Evolutionary conservation across 2,888 invertebrate species (phyloP).

Genomic region (Furcula furcula): DNA sequence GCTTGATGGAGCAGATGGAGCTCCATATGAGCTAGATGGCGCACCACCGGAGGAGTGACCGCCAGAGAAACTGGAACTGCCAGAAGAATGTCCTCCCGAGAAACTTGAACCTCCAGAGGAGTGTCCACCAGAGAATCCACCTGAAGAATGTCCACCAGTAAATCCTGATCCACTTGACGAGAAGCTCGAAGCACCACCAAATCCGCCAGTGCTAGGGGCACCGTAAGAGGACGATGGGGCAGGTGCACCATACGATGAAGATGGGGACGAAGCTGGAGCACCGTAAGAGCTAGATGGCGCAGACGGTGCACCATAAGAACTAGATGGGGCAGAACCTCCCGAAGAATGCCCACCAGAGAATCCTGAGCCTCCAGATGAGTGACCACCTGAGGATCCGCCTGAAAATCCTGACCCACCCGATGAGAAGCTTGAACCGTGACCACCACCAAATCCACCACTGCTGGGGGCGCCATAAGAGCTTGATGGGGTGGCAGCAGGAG

Average conservation of each 20-base stretch:
- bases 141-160: slow-evolving; percentile 24
- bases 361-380: slow-evolving; percentile 10
- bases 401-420: slow-evolving; percentile 17
- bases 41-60: slow-evolving; percentile 15
- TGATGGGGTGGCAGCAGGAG: slow-evolving; percentile 39
- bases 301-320: slow-evolving; percentile 55
- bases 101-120: slow-evolving; percentile 19
- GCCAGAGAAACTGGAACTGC: slow-evolving; percentile 42
- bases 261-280: slow-evolving; percentile 50
- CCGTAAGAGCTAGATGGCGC: slow-evolving; percentile 45
- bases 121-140: slow-evolving; percentile 22
- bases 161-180: too few relatives aligned
- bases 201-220: slow-evolving; percentile 46
- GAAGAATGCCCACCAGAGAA: slow-evolving; percentile 25
- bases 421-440: slow-evolving; percentile 20
- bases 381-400: slow-evolving; percentile 13
- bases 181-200: slow-evolving; percentile 37
- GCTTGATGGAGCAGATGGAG: slow-evolving; percentile 39
- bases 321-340: slow-evolving; percentile 34
- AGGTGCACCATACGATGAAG: slow-evolving; percentile 43
- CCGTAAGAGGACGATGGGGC: slow-evolving; percentile 49
- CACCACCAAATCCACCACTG: slow-evolving; percentile 29
- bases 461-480: slow-evolving; percentile 43
- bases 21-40: slow-evolving; percentile 62
- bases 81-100: slow-evolving; percentile 23